Base-by-base conservation (phyloP, 2,888 invertebrate species). In the Toxonevra muliebris region DNA sequence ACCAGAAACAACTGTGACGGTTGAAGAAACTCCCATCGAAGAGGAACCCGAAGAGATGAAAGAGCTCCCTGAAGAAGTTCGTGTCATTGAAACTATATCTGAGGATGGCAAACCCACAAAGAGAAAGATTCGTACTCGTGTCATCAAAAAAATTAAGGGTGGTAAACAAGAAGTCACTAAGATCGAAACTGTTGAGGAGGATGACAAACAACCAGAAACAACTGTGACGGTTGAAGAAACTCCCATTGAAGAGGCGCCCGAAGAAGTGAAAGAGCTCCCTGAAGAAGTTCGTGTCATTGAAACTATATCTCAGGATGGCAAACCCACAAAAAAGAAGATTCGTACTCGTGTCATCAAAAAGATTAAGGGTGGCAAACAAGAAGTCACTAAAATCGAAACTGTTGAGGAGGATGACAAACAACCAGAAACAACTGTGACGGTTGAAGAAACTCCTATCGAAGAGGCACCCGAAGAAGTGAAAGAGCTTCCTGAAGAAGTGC, bases 331-430 rank as follows among this genome's bases (percentile, higher is more conserved):
- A 13, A 64, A 57, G 48, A 61, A 67, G 61, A 61, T 61, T 19
- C 68, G 71, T 11, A 71, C 69, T 10, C 71, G 71, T 1, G 52
- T 69, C 1, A 71, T 69, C 30, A 71, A 69, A 12, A 71, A 67
- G 62, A 52, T 67, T 0, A 71, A 65, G 42, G 71, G 67, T 19
- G 69, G 20, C 13, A 71, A 67, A 11, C 69, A 69, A 71, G 69
- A 71, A 62, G 65, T 69, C 19, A 69, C 66, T 3, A 69, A 69
- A 41, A 69, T 69, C n/a, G 63, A 69, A 57, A 69, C 69, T 4
- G 66, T 66, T 5, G 69, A 69, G 63, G 69, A 69, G 43, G 66
- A 69, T 60, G 66, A 57, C 13, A 64, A 57, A 17, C 15, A 55
- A 9, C 63, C 63, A 5, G 57, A 50, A 55, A 64, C 63, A 7